Evolutionary conservation across 2,888 invertebrate genomes (phyloP).

Genomic region (Pyrgus malvae): DNA sequence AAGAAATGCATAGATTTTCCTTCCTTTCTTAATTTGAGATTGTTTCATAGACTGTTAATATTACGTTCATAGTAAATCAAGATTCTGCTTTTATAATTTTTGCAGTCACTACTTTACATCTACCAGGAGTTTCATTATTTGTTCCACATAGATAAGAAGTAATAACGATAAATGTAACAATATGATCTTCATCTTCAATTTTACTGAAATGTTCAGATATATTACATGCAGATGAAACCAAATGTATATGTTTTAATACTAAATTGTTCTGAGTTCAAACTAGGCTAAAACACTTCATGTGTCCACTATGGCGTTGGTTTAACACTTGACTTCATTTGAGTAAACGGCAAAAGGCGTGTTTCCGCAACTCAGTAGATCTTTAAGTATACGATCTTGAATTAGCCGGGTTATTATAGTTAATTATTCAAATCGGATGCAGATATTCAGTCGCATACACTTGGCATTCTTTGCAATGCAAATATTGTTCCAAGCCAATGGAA

Average conservation of each 20-base stretch:
- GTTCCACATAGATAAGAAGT: too few species aligned
- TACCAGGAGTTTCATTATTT: too few species aligned
- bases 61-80: too few species aligned
- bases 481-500: conserved; percentile 28
- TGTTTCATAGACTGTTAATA: too few species aligned
- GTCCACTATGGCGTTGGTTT: conserved; percentile 11
- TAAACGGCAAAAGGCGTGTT: conserved; percentile 6
- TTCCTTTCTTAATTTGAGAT: too few species aligned
- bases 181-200: too few species aligned
- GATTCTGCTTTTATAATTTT: too few species aligned
- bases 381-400: conserved; percentile 20
- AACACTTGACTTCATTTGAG: conserved; percentile 7
- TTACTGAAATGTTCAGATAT: too few species aligned
- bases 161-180: too few species aligned
- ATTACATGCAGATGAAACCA: background rate
- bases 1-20: too few species aligned
- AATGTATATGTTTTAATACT: background rate
- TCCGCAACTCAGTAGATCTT: conserved; percentile 21
- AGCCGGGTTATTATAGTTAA: conserved; percentile 25
- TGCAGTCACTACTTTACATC: too few species aligned
- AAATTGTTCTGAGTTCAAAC: background rate
- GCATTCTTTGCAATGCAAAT: conserved; percentile 31
- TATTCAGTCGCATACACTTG: conserved; percentile 30
- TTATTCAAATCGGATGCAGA: conserved; percentile 35
- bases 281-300: background rate